phyloP scores from a whole-genome alignment of 2,797 vertebrate species.

The Gymnothorax reevesii region DNA sequence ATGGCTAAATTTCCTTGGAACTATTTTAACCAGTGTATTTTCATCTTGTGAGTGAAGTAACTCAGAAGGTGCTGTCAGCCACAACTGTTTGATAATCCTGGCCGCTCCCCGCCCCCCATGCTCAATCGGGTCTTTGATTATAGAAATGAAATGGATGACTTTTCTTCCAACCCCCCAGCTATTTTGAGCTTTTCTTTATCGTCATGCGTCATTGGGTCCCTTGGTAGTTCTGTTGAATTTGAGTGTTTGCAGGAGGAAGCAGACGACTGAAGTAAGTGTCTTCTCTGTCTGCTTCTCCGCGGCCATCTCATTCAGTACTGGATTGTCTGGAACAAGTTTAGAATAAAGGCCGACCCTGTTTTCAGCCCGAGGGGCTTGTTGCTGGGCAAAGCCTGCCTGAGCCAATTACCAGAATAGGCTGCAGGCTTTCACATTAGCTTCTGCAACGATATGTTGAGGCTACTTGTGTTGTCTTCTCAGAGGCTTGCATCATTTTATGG shows the following conservation, averaged over 20 bases:
- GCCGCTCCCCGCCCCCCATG: neutral
- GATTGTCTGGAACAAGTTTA: neutral
- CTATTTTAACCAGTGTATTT: too few species aligned
- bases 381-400: neutral
- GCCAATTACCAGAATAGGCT: neutral
- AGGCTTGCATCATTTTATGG: neutral
- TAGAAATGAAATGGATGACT: conserved; percentile 20
- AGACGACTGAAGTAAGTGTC: neutral
- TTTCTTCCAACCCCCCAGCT: conserved; percentile 5
- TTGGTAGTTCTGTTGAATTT: conserved; percentile 14
- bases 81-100: too few species aligned
- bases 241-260: conserved; percentile 19
- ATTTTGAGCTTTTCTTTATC: conserved; percentile 23
- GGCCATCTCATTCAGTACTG: neutral
- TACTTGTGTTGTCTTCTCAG: neutral
- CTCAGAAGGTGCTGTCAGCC: too few species aligned
- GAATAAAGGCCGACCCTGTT: neutral
- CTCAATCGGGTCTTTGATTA: neutral
- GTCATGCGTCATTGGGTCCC: conserved; percentile 26
- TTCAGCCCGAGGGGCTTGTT: neutral
- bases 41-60: too few species aligned
- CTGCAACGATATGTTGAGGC: neutral
- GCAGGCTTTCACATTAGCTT: neutral
- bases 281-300: neutral
- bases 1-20: too few species aligned